Evolutionary conservation across 2,113 vertebrate genomes (phyloP), one percentile per base, ranked within the genome.

Genomic region (cat (Felis catus)): DNA sequence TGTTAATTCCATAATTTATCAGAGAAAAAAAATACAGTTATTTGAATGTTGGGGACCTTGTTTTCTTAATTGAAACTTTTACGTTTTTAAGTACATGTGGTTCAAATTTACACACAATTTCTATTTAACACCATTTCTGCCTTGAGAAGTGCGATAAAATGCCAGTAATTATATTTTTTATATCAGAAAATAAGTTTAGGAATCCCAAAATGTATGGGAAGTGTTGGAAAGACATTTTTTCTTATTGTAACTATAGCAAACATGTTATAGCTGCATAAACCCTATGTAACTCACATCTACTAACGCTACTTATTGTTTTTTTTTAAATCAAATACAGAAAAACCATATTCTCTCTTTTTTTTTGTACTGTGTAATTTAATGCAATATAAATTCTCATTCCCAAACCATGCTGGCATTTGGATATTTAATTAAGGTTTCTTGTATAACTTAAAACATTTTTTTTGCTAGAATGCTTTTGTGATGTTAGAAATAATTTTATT

Each of bases 1-100:
- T 99, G 99, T 99, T 99, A 99, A 99, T 99, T 99, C 98, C 99
- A 99, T 99, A 99, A 99, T 99, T 99, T 99, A 99, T 99, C 97
- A 98, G 97, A 98, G 98, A 98, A 98, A 93, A 98, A 98, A 98
- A 98, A 98, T 97, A 98, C 93, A 98, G 85, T 95, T 98, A 98
- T 98, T 89, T 94, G 97, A 97, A 95, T 89, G 98, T 48, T 7
- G 91, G 97, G 93, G 95, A 98, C 87, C 89, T 94, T 98, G 58
- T 98, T 85, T 58, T 86, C 95, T 74, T 70, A 94, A 81, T 97
- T 95, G 90, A 53, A 95, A 53, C 83, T 98, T 98, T 98, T 96
- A 97, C 97, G 97, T 96, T 98, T 98, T 98, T 97, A 97, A 98
- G 89, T 84, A 90, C 95, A 94, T n/a, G 65, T 79, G 92, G 91